A percentile compares a stretch with the other conserved stretches of the same genome.
phyloP scores from a whole-genome alignment of 2,797 vertebrate genomes.

The Antrozous pallidus region DNA sequence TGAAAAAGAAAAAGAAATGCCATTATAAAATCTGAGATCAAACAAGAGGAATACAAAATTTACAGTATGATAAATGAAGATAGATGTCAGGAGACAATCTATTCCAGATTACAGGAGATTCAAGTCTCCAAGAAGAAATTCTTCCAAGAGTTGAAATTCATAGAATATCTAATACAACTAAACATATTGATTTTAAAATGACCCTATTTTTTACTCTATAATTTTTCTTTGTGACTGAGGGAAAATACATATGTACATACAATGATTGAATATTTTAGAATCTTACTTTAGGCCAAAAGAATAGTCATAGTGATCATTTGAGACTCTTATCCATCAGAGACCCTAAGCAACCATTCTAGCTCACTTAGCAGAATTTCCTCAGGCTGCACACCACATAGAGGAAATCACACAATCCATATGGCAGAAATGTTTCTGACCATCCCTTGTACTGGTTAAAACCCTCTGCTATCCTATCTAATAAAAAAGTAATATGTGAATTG shows the following conservation, averaged over 20 bases:
- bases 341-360: neutral
- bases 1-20: neutral
- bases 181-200: neutral
- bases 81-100: neutral
- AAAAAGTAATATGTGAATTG: no score
- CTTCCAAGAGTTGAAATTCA: neutral
- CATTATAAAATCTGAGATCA: neutral
- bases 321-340: neutral
- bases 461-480: neutral
- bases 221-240: neutral
- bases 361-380: neutral
- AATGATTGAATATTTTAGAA: neutral
- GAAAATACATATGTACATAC: neutral
- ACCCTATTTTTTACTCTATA: constrained; percentile 21
- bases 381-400: neutral
- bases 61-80: neutral
- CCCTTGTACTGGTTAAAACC: neutral
- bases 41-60: constrained; percentile 9
- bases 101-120: neutral
- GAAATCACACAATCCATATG: neutral
- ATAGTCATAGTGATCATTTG: neutral
- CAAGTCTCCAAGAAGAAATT: neutral
- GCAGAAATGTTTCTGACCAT: neutral
- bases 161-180: neutral
- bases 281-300: neutral